A percentile compares a stretch with the other conserved stretches of the same genome.
Conservation (phyloP, 2,888 invertebrate genomes). For the Folsomia manolachei region DNA sequence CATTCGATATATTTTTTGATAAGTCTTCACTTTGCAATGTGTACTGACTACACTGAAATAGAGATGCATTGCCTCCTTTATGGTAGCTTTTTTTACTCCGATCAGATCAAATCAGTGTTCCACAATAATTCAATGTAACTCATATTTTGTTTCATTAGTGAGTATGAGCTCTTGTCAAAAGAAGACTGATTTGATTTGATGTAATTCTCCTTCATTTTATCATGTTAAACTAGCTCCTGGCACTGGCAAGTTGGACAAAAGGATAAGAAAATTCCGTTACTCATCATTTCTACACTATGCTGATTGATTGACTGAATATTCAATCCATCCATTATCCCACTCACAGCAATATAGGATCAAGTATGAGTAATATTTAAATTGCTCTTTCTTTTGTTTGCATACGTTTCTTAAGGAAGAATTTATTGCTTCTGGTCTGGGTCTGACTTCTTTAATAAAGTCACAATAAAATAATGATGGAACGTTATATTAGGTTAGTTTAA, state of each 20-base stretch:
- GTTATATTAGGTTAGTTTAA: not conserved
- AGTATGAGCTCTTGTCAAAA: not conserved
- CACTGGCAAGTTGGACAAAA: not conserved
- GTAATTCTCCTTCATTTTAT: not conserved
- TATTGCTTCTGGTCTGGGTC: too few relatives aligned
- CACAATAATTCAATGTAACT: not conserved
- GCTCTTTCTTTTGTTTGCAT: too few relatives aligned
- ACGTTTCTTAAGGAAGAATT: too few relatives aligned
- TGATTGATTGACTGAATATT: slow-evolving; percentile 6
- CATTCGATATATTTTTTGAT: not conserved
- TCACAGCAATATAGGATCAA: too few relatives aligned
- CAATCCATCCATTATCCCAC: too few relatives aligned
- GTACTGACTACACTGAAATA: too few relatives aligned
- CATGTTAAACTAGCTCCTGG: not conserved
- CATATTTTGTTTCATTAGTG: not conserved
- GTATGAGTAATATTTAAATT: too few relatives aligned
- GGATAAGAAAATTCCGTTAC: too few relatives aligned
- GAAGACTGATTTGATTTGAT: slow-evolving; percentile 12
- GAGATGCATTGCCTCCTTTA: too few relatives aligned
- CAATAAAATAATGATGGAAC: too few relatives aligned
- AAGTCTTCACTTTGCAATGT: not conserved
- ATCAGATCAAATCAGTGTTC: not conserved
- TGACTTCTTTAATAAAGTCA: too few relatives aligned
- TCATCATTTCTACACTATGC: not conserved
- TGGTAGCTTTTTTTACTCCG: too few relatives aligned